Evolutionary conservation across 2,888 invertebrate species (phyloP).

Genomic region (Arrhopalites spinosus): DNA sequence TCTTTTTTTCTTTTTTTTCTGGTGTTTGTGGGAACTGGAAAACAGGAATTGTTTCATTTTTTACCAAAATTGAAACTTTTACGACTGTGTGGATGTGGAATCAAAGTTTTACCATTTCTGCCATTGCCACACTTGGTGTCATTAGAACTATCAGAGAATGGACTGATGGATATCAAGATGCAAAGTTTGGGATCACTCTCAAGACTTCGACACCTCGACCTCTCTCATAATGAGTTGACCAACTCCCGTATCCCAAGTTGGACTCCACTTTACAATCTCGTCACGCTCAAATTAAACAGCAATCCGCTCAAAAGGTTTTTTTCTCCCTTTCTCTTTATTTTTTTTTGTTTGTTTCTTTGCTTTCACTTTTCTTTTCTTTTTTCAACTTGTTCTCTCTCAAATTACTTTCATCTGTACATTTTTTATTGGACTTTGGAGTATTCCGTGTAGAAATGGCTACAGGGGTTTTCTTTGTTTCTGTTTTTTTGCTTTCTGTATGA

Average conservation of each 20-base stretch:
- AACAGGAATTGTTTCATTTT: constrained; percentile 78
- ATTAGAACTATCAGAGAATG: constrained; percentile 76
- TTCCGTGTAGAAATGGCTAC: no score
- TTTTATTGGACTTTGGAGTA: no score
- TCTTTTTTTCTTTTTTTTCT: neutral
- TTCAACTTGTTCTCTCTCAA: no score
- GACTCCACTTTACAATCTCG: constrained; percentile 72
- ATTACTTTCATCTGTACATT: no score
- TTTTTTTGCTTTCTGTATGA: no score
- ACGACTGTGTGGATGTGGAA: constrained; percentile 75
- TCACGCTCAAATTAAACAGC: constrained; percentile 76
- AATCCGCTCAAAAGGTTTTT: constrained; percentile 72
- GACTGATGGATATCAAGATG: constrained; percentile 72
- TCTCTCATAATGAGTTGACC: constrained; percentile 77
- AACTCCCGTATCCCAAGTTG: constrained; percentile 77
- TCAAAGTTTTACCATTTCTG: constrained; percentile 75
- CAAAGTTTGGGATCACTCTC: constrained; percentile 67
- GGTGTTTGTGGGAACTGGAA: neutral
- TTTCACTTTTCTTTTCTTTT: no score
- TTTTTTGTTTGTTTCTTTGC: no score
- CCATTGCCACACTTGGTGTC: constrained; percentile 73
- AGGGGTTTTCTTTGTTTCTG: no score
- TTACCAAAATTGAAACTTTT: constrained; percentile 79
- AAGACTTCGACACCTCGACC: constrained; percentile 73
- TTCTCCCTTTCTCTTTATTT: no score